These are phyloP conservation scores for Pomatorhinus ruficollis DNA, from an alignment of 2,113 vertebrate genomes.

Conservation along the genomic window DNA sequence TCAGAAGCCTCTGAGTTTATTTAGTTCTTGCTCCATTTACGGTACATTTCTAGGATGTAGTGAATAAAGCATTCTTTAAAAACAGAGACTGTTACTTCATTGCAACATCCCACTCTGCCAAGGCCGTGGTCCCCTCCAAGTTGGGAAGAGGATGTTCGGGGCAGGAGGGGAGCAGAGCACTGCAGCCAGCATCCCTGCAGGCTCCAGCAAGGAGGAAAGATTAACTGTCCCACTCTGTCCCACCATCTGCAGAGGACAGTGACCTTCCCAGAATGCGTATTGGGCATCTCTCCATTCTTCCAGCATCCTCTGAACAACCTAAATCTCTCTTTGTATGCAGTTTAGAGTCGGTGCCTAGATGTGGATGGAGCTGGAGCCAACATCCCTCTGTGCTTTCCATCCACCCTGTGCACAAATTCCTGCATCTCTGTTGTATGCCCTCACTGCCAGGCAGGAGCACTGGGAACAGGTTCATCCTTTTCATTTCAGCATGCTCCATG, in stretches of 20 bases:
- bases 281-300: background rate
- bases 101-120: background rate
- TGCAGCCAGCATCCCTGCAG: accelerated
- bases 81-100: slow-evolving; percentile 21
- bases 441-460: background rate
- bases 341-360: background rate
- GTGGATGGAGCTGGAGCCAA: background rate
- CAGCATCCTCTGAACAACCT: background rate
- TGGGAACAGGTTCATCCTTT: background rate
- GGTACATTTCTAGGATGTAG: slow-evolving; percentile 74
- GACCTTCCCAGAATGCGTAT: accelerated
- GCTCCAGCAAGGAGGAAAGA: accelerated
- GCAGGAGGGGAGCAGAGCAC: background rate
- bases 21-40: slow-evolving; percentile 74
- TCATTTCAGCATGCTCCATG: background rate
- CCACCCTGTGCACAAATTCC: background rate
- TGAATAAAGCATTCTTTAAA: slow-evolving; percentile 84
- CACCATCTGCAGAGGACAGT: background rate
- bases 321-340: background rate
- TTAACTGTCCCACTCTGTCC: background rate
- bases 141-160: background rate
- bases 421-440: background rate
- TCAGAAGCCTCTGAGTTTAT: slow-evolving; percentile 69
- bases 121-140: background rate
- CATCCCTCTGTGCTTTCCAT: background rate